These are phyloP conservation scores for Sympetrum striolatum DNA, from an alignment of 2,888 invertebrate species.

Conservation along the genomic window DNA sequence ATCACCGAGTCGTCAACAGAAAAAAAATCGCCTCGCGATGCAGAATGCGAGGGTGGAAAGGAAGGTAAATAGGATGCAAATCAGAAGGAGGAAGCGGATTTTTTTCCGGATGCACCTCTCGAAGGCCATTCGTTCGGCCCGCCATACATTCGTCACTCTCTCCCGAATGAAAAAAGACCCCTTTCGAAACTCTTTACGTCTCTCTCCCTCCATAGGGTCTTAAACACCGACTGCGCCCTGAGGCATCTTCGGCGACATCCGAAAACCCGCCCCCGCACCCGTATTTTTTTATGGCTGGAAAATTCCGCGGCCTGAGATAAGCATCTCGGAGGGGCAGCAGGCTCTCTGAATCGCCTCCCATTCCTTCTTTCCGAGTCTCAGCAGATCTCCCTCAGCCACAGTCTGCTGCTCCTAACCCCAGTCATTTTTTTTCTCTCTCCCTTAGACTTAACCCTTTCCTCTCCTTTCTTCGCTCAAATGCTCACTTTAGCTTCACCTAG, in stretches of 20 bases:
- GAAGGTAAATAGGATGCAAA: not conserved
- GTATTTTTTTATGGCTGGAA: not conserved
- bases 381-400: not conserved
- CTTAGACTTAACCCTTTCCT: not conserved
- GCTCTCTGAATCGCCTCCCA: not conserved
- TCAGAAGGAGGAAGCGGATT: not conserved
- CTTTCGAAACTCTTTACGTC: not conserved
- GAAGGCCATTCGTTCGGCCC: not conserved
- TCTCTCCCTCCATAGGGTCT: not conserved
- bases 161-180: not conserved
- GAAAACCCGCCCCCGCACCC: not conserved
- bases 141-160: not conserved
- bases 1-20: not conserved
- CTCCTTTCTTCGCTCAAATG: not conserved
- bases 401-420: not conserved
- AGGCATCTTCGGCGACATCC: not conserved
- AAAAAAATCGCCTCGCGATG: not conserved
- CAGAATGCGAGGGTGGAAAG: not conserved
- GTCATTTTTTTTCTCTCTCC: constrained; percentile 1
- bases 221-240: not conserved
- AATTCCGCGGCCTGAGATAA: not conserved
- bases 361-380: not conserved
- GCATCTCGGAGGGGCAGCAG: not conserved
- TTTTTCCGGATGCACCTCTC: not conserved
- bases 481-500: not conserved